Conservation (phyloP, 2,888 invertebrate species). For the Mesochorus sp. region DNA sequence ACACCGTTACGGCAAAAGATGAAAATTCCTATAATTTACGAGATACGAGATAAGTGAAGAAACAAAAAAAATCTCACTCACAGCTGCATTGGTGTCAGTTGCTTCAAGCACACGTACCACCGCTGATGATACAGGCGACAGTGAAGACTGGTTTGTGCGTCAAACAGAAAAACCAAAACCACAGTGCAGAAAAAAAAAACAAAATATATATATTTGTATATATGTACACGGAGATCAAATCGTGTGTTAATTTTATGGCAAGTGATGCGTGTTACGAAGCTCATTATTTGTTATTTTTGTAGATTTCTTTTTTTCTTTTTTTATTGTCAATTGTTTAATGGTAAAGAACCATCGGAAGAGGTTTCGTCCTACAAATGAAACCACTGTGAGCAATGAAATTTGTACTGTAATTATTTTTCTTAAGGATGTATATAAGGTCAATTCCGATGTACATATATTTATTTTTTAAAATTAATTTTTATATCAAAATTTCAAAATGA, state of each 20-base stretch:
- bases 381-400: no score
- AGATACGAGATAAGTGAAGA: conserved; percentile 13
- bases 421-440: no score
- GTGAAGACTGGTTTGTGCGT: conserved; percentile 77
- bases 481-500: no score
- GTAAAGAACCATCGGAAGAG: no score
- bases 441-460: no score
- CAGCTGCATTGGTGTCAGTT: conserved; percentile 74
- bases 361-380: no score
- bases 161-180: conserved; percentile 80
- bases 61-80: conserved; percentile 74
- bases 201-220: conserved; percentile 30
- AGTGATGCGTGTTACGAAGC: conserved; percentile 69
- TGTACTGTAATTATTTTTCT: no score
- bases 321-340: conserved; percentile 32
- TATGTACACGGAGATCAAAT: no score
- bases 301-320: conserved; percentile 9
- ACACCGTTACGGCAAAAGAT: no score
- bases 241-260: conserved; percentile 73
- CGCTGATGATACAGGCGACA: conserved; percentile 75
- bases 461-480: no score
- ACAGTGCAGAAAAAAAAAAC: conserved; percentile 77
- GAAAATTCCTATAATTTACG: neutral
- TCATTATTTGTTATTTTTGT: no score
- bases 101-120: conserved; percentile 74